phyloP scores from a whole-genome alignment of 1,140 invertebrate genomes.

The Drosophila lacteicornis region DNA sequence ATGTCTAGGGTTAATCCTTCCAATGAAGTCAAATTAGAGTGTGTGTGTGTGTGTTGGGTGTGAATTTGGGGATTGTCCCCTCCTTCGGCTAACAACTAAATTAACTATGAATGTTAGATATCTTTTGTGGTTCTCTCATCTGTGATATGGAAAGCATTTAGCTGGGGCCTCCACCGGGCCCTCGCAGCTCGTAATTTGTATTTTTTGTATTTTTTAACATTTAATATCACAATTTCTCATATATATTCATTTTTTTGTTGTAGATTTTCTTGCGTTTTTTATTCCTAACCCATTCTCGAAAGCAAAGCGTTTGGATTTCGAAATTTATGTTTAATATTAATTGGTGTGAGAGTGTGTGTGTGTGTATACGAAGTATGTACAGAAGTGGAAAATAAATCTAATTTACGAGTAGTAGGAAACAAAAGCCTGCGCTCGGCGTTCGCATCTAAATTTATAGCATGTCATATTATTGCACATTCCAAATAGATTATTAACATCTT shows the following conservation, averaged over 20 bases:
- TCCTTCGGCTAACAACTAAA: constrained; percentile 63
- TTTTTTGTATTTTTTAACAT: constrained; percentile 61
- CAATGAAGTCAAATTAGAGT: constrained; percentile 47
- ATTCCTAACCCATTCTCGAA: constrained; percentile 49
- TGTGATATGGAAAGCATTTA: constrained; percentile 81
- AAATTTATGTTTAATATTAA: constrained; percentile 43
- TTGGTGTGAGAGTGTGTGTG: constrained; percentile 33
- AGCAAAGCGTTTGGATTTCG: constrained; percentile 63
- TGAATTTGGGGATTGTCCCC: constrained; percentile 44
- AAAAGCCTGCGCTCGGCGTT: constrained; percentile 63
- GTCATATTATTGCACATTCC: constrained; percentile 81
- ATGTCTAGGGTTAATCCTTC: constrained; percentile 41
- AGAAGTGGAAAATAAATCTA: constrained; percentile 60
- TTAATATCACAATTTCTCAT: constrained; percentile 81
- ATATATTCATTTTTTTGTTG: constrained; percentile 38
- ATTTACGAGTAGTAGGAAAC: constrained; percentile 74
- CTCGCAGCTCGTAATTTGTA: constrained; percentile 38
- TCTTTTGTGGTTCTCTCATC: constrained; percentile 69
- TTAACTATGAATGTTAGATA: constrained; percentile 79
- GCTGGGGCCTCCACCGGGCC: constrained; percentile 30
- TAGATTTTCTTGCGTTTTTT: constrained; percentile 50
- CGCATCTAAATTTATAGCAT: constrained; percentile 75
- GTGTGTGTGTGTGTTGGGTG: constrained; percentile 32
- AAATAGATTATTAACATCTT: constrained; percentile 60
- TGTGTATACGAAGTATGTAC: constrained; percentile 52